Conservation (phyloP, 2,113 vertebrate genomes). For the Syngnathus scovelli region DNA sequence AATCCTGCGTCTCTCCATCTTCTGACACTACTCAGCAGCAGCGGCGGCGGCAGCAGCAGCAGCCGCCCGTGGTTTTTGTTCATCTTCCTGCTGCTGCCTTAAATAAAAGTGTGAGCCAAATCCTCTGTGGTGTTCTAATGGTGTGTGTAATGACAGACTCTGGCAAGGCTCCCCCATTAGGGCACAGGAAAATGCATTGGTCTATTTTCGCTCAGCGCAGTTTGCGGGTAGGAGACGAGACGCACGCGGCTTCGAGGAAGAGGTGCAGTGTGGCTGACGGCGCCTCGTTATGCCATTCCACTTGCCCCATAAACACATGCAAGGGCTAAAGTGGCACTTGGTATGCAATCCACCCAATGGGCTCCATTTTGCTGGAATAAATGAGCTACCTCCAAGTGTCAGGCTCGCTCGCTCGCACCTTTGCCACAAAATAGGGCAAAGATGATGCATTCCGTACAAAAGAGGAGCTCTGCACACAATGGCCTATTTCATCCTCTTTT, state of each 20-base stretch:
- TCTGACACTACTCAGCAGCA: too few species aligned
- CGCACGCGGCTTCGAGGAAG: not conserved
- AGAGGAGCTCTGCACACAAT: not conserved
- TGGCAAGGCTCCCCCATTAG: conserved; percentile 34
- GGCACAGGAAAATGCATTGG: conserved; percentile 48
- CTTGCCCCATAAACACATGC: conserved; percentile 49
- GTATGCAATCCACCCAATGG: conserved; percentile 31
- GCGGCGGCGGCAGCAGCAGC: not conserved
- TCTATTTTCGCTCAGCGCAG: conserved; percentile 45
- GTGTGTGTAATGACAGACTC: conserved; percentile 53
- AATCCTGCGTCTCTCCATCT: too few species aligned
- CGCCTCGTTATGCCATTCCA: conserved; percentile 49
- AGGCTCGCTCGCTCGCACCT: not conserved
- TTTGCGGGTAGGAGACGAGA: conserved; percentile 4
- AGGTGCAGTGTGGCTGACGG: conserved; percentile 23
- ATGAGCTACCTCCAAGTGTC: not conserved
- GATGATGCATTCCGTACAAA: not conserved
- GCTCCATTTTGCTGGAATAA: not conserved
- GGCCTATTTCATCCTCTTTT: conserved; percentile 1
- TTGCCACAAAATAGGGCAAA: not conserved
- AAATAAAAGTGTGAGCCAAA: conserved; percentile 50
- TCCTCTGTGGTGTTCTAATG: conserved; percentile 59
- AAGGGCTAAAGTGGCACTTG: conserved; percentile 33
- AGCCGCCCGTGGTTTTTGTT: not conserved
- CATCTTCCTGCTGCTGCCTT: conserved; percentile 22